These are phyloP conservation scores for Drosophila albomicans DNA, from an alignment of 1,140 invertebrate genomes.

Conservation along the genomic window DNA sequence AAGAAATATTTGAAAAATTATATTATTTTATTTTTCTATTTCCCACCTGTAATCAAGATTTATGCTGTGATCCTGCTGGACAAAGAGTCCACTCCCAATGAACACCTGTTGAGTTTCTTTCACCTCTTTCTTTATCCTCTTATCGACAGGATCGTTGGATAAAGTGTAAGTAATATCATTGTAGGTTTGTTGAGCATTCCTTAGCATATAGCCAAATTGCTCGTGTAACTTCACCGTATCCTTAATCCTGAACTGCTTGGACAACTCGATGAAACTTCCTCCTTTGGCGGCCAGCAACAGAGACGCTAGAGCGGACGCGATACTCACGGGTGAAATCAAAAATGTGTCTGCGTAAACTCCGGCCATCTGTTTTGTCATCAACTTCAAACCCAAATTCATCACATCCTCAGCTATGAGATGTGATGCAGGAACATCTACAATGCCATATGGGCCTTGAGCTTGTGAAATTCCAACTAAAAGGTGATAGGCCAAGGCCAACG, in stretches of 20 bases:
- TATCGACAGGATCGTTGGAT: too few species aligned
- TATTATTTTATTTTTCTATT: too few species aligned
- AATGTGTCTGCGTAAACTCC: neutral
- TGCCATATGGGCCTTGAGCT: neutral
- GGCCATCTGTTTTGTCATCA: neutral
- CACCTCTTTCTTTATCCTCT: too few species aligned
- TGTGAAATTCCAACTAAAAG: neutral
- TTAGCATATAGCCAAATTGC: constrained; percentile 4
- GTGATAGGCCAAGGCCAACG: neutral
- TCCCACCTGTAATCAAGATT: neutral
- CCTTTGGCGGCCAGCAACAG: constrained; percentile 1
- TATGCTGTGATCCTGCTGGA: neutral
- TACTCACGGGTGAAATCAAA: constrained; percentile 4
- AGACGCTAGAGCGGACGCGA: neutral
- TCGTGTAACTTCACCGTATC: neutral
- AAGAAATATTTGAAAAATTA: too few species aligned
- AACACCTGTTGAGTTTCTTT: neutral
- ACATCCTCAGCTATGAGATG: neutral
- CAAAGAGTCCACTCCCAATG: neutral
- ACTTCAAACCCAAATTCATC: neutral
- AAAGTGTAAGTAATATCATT: neutral
- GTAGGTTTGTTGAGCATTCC: neutral
- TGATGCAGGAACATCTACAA: neutral
- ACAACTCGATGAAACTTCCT: neutral
- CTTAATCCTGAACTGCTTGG: neutral